Conservation (phyloP, 2,888 invertebrate genomes). For the Dynastes tityus region DNA sequence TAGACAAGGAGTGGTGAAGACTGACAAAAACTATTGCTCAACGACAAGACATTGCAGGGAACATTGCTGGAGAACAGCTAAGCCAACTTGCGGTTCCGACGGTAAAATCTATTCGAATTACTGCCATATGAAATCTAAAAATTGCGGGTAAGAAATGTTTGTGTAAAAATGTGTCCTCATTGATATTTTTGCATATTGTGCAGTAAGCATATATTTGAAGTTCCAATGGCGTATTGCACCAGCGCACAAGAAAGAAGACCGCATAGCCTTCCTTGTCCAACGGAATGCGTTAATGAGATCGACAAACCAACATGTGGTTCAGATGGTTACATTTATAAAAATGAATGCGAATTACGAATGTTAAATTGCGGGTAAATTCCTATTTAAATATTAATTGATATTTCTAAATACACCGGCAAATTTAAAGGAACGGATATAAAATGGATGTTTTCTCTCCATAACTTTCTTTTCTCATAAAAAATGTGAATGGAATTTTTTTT, state of each 20-base stretch:
- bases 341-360: constrained; percentile 91
- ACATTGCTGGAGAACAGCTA: constrained; percentile 91
- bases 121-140: constrained; percentile 92
- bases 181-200: constrained; percentile 53
- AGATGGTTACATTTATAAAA: constrained; percentile 90
- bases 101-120: constrained; percentile 91
- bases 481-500: too few species aligned
- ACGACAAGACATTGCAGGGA: constrained; percentile 93
- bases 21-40: constrained; percentile 92
- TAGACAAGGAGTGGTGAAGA: constrained; percentile 88
- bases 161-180: not conserved
- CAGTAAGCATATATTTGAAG: constrained; percentile 93
- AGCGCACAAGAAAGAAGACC: constrained; percentile 83
- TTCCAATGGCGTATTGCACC: constrained; percentile 91
- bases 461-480: too few species aligned
- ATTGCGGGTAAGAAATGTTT: constrained; percentile 82
- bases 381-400: too few species aligned
- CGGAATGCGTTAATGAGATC: constrained; percentile 81
- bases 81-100: constrained; percentile 92
- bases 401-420: too few species aligned
- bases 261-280: constrained; percentile 77
- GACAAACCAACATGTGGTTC: constrained; percentile 88
- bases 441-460: too few species aligned
- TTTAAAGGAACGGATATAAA: too few species aligned
- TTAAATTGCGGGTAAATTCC: constrained; percentile 86